Percentiles rank a stretch among this genome's conserved stretches.
Evolutionary conservation across 2,797 vertebrate species (phyloP).

Genomic region (Zalophus californianus): DNA sequence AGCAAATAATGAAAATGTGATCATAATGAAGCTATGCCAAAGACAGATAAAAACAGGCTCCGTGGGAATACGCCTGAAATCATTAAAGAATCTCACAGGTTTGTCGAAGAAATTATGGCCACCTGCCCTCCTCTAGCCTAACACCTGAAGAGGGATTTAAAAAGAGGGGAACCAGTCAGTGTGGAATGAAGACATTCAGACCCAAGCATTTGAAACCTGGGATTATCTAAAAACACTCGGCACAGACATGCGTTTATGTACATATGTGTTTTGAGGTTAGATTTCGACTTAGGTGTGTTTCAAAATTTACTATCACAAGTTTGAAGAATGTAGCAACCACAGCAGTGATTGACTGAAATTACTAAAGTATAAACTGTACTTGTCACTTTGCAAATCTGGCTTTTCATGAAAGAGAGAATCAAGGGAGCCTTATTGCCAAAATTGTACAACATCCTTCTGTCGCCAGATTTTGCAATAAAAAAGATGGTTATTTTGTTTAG

Average conservation of each 20-base stretch:
- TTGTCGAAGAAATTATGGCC: background rate
- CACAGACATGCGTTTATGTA: background rate
- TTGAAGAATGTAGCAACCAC: constrained; percentile 69
- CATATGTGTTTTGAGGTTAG: background rate
- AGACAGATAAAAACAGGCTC: background rate
- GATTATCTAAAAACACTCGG: background rate
- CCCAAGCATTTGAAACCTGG: background rate
- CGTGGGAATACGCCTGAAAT: background rate
- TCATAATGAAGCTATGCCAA: background rate
- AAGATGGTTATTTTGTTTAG: constrained; percentile 34
- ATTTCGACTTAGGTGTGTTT: constrained; percentile 59
- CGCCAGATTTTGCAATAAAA: constrained; percentile 68
- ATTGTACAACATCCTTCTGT: constrained; percentile 55
- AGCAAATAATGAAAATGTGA: constrained; percentile 25
- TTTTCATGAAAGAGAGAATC: constrained; percentile 74
- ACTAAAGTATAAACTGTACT: constrained; percentile 80
- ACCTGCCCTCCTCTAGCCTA: background rate
- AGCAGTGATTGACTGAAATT: constrained; percentile 75
- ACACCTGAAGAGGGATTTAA: background rate
- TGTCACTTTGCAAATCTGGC: constrained; percentile 74
- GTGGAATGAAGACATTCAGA: background rate
- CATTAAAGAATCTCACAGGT: background rate
- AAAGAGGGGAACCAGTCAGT: background rate
- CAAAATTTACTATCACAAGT: constrained; percentile 56
- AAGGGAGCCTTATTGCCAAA: constrained; percentile 68